Base-by-base conservation (phyloP, 1,140 invertebrate species). In the Zophobas morio region DNA sequence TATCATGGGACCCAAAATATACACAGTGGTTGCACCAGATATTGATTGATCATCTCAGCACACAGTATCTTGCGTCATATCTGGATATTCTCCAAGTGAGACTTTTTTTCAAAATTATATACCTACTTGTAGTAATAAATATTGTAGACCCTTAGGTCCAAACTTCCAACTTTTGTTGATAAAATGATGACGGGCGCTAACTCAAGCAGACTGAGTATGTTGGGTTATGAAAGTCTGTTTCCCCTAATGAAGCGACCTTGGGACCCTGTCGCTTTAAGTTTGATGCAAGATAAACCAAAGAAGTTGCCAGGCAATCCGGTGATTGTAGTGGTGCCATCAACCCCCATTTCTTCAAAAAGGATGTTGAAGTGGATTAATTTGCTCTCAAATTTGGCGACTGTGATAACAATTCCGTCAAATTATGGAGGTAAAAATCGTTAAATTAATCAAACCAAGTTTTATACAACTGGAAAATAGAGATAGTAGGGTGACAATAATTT, bases 1-100 rank as follows among this genome's bases (percentile, higher is more conserved):
- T 92, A 6, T 86, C 87, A 3, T 94, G 94, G 94, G 92, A 96
- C 80, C 84, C 89, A 4, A 90, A 91, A 56, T 84, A 95, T 6
- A 89, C 90, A 1, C 93, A 95, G 78, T 97, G 96, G 96, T 85
- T 97, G 42, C 95, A 97, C 83, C 86, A 88, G 53, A 85, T 93
- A 5, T 84, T 97, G 2, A 88, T 95, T 73, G 94, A 96, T 53
- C 87, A 92, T 81, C 85, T 96, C 5, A 89, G 93, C 0, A 86
- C 89, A 4, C 87, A 89, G n/a, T 92, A 94, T 83, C 86, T 96
- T 70, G 89, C 90, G 1, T 90, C 91, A 20, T 97, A 96, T 85
- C 85, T 96, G 1, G 95, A 96, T 83, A 92, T 96, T 42, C 84
- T 97, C 70, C 90, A 90, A 86, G 89, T 86, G 81, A 80, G 47